Evolutionary conservation across 2,888 invertebrate species (phyloP).

Genomic region (Drosophila falleni): DNA sequence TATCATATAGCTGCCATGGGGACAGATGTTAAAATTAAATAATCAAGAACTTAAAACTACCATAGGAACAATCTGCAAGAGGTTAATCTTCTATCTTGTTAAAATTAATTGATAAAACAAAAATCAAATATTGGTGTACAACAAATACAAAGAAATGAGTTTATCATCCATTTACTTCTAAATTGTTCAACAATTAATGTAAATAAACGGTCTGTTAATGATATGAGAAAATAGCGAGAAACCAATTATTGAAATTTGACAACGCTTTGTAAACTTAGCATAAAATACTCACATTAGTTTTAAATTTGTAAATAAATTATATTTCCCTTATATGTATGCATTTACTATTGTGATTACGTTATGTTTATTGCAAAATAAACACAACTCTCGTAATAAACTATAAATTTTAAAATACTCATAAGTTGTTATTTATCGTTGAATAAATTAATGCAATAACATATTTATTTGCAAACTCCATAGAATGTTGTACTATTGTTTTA

Average conservation of each 20-base stretch:
- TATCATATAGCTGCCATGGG: conserved; percentile 11
- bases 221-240: conserved; percentile 14
- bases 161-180: neutral
- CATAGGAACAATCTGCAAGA: conserved; percentile 5
- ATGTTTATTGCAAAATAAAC: conserved; percentile 43
- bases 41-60: conserved; percentile 3
- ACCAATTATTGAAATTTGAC: conserved; percentile 14
- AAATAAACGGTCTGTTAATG: conserved; percentile 41
- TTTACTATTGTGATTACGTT: conserved; percentile 55
- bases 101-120: conserved; percentile 2
- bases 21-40: conserved; percentile 4
- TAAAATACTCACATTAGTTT: conserved; percentile 28
- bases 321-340: conserved; percentile 42
- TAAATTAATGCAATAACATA: conserved; percentile 40
- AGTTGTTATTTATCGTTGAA: conserved; percentile 52
- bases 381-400: conserved; percentile 39
- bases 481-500: neutral
- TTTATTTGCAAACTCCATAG: conserved; percentile 21
- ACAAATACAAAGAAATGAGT: neutral
- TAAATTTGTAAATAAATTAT: conserved; percentile 44
- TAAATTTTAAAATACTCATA: conserved; percentile 49
- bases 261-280: conserved; percentile 34
- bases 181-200: conserved; percentile 32
- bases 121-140: conserved; percentile 10
- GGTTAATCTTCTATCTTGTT: conserved; percentile 8